These are phyloP conservation scores for Falco biarmicus DNA, from an alignment of 2,797 vertebrate species.

Conservation along the genomic window DNA sequence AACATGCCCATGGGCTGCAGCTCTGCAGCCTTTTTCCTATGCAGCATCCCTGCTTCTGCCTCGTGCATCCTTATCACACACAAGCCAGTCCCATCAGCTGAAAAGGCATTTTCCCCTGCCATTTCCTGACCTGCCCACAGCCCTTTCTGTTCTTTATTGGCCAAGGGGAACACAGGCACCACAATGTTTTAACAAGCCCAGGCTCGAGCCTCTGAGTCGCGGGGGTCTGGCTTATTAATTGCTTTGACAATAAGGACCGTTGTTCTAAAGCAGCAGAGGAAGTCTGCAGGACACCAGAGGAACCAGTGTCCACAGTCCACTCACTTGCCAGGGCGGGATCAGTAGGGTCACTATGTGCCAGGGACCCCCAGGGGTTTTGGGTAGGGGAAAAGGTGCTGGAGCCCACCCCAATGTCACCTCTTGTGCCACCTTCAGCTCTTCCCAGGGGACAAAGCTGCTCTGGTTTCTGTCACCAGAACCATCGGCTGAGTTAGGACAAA, in stretches of 20 bases:
- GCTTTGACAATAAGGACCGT: neutral
- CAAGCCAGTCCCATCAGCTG: neutral
- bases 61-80: neutral
- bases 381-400: neutral
- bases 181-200: neutral
- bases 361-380: neutral
- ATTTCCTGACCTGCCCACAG: neutral
- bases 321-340: fast-evolving
- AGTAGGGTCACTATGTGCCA: neutral
- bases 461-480: neutral
- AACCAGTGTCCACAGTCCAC: neutral
- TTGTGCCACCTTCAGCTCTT: neutral
- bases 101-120: neutral
- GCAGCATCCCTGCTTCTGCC: neutral
- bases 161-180: neutral
- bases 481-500: neutral
- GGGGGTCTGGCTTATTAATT: neutral
- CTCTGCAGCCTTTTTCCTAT: neutral
- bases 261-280: neutral
- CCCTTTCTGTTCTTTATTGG: neutral
- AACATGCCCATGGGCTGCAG: fast-evolving
- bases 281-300: neutral
- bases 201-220: neutral
- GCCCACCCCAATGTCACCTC: neutral
- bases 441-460: neutral